Base-by-base conservation (phyloP, 2,113 vertebrate species). In the Lagopus muta region DNA sequence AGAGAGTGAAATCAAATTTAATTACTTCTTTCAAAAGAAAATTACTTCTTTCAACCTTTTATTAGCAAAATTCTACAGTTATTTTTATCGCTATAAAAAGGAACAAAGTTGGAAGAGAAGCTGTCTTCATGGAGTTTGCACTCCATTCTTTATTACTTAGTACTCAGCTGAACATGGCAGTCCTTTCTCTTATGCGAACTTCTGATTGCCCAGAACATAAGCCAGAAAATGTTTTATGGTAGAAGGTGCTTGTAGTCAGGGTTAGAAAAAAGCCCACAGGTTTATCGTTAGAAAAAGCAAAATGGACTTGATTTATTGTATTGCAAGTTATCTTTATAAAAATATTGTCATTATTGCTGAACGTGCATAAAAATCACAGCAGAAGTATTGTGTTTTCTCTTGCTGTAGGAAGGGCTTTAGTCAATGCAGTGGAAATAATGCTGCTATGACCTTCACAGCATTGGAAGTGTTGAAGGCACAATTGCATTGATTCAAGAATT, bases 1-100 rank as follows among this genome's bases (percentile, higher is more conserved):
- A 83, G 72, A 82, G 83, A 69, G 80, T 75, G 50, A 88, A 86
- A 88, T 75, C 86, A 86, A 73, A 90, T 94, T 95, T 81, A 90
- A 95, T 93, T 90, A 73, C 22, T 75, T 88, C 11, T 93, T 86
- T 77, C 80, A 77, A 71, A 88, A 73, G 64, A 92, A 82, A 86
- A 88, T 81, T n/a, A 54, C 36, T 18, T 66, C 73, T 90, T 94
- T 93, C 70, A 81, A 2, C 38, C 80, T 81, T 80, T 73, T 80
- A 62, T 86, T 74, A 54, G 34, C 88, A 76, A 82, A 96, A 78
- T 43, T 43, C 4, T 1, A 32, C 17, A 36, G 66, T 73, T 92
- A 85, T 90, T 94, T 95, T 94, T 95, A 30, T 84, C 61, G 48
- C 40, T 74, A 18, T 34, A 40, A 73, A 86, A 83, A 93, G n/a